Evolutionary conservation across 2,113 vertebrate genomes (phyloP), one percentile per base, ranked within the genome.

Genomic region (Taxidea taxus): DNA sequence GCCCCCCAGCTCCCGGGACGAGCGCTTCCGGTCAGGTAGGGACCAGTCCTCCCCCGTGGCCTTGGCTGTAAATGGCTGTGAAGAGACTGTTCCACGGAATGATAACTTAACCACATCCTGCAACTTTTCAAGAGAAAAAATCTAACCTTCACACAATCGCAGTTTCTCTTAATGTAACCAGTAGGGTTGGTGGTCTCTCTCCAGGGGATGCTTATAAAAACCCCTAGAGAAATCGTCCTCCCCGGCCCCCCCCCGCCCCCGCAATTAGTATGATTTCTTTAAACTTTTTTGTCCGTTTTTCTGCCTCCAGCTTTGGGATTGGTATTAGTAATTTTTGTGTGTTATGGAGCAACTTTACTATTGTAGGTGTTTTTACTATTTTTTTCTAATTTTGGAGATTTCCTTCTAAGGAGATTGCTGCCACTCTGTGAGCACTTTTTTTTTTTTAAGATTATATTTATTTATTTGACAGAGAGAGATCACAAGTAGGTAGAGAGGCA

Each of bases 1-100:
- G 93, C 99, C 99, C 13, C 97, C 98, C 95, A 99, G 99, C 96
- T 99, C 99, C 0, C 98, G 99, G 98, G 99, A 99, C 83, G 99
- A 99, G 96, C 99, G 99, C 96, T 99, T 99, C 98, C 99, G 99
- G 98, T 99, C 99, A 51, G 99, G 99, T 99, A 99, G 98, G 56
- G 44, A 60, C 51, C 12, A 14, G 58, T 37, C 39, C 44, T 51
- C 34, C 4, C 10, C 31, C 2, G 6, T 5, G 9, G 34, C 29
- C 27, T 95, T 62, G 81, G n/a, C 42, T 20, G 23, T 14, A 70
- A 84, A 85, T 39, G 7, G 23, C 47, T 58, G 0, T 29, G 21
- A 27, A 54, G 16, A 54, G 51, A 54, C 14, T 23, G 7, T 6
- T 78, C 88, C 14, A 39, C 4, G 81, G 29, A 89, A 58, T 6